Base-by-base conservation (phyloP, 2,797 vertebrate genomes). In the Phylloscopus collybita region DNA sequence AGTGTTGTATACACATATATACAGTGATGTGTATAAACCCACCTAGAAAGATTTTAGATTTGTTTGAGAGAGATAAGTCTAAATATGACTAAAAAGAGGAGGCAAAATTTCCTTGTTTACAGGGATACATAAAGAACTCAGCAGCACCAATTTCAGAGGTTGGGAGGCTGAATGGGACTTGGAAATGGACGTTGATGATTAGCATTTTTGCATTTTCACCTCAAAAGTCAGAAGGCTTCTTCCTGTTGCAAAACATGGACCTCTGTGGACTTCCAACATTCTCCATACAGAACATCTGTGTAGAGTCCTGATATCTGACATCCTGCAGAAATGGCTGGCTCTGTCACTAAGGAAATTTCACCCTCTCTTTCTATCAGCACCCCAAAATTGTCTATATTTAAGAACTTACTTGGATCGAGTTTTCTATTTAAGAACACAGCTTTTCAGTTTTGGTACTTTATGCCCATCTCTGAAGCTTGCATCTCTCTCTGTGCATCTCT, bases 261-360 rank as follows among this genome's bases (percentile, higher is more conserved):
- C 5, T 65, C 34, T 30, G 8, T 38, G n/a, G n/a, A 18, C 7
- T 67, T 71, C 21, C 0, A 0, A 13, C 42, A 7, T 29, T 17
- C 16, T 21, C 15, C 21, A 36, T 4, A 25, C 1, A 50, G 4
- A 38, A 2, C 4, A 29, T 50, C 14, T 51, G 3, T 50, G 25
- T 40, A 60, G 53, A 73, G 10, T 72, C 15, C 17, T 85, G 38
- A 50, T 72, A 11, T 34, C 44, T 72, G 16, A 50, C 38, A 13
- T 71, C 30, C 26, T n/a, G 7, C 34, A 40, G 38, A 81, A 30
- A 53, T 19, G 30, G 20, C 60, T 25, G 20, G 10, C 26, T 82
- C 44, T 83, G 21, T 57, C 45, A 54, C 32, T 22, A 40, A 15
- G 8, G 21, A 73, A 87, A 71, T 13, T 30, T 95, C 40, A 45